Percentiles rank a stretch among this genome's conserved stretches.
Conservation (phyloP, 2,113 vertebrate genomes). For the Myiozetetes cayanensis region DNA sequence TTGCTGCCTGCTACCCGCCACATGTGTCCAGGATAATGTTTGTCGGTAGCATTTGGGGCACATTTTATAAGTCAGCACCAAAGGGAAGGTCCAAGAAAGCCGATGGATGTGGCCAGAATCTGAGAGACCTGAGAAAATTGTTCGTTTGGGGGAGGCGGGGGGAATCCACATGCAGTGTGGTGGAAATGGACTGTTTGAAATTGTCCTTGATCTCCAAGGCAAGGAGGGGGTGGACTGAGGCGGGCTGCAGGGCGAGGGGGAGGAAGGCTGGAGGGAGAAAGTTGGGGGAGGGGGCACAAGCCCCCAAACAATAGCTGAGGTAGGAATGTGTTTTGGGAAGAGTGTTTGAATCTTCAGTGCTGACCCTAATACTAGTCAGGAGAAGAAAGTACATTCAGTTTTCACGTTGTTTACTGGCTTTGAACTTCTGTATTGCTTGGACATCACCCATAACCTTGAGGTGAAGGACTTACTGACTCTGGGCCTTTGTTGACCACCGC, state of each 20-base stretch:
- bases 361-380: neutral
- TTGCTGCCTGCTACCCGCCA: neutral
- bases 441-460: conserved; percentile 83
- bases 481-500: conserved; percentile 70
- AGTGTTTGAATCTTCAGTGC: neutral
- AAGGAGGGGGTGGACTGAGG: neutral
- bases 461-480: conserved; percentile 68
- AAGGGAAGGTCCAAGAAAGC: neutral
- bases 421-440: conserved; percentile 84
- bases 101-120: neutral
- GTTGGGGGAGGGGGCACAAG: neutral
- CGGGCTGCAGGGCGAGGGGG: fast-evolving
- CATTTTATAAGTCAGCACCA: neutral
- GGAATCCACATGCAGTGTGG: neutral
- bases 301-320: conserved; percentile 1
- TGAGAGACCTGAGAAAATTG: neutral
- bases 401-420: conserved; percentile 77
- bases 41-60: neutral
- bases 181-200: conserved; percentile 9
- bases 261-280: neutral
- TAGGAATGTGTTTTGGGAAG: neutral
- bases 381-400: conserved; percentile 58
- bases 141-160: neutral
- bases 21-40: neutral
- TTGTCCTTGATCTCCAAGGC: conserved; percentile 46